These are phyloP conservation scores for Lycophotia porphyrea DNA, from an alignment of 2,888 invertebrate genomes.

Conservation along the genomic window DNA sequence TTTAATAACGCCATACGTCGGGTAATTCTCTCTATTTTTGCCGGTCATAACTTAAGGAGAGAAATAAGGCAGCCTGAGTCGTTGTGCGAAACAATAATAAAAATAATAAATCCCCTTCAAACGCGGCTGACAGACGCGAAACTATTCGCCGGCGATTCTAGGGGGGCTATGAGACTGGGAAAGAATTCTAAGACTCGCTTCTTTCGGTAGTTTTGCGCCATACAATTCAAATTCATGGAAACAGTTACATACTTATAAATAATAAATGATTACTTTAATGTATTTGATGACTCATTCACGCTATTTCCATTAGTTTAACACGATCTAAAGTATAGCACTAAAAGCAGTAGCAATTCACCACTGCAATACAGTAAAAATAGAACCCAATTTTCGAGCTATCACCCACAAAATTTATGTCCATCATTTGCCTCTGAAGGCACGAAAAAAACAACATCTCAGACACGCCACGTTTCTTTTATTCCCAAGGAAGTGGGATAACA, in stretches of 20 bases:
- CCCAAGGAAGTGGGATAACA: conserved; percentile 64
- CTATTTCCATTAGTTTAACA: conserved; percentile 20
- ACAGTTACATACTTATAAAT: not conserved
- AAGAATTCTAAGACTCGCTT: not conserved
- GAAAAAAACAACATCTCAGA: conserved; percentile 58
- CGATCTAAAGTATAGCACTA: conserved; percentile 29
- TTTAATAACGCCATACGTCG: conserved; percentile 74
- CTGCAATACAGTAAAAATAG: conserved; percentile 53
- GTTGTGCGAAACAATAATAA: conserved; percentile 87
- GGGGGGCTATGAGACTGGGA: conserved; percentile 63
- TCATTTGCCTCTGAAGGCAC: conserved; percentile 48
- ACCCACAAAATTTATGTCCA: conserved; percentile 58
- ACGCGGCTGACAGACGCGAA: conserved; percentile 88
- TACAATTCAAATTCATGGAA: not conserved
- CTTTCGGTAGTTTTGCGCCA: not conserved
- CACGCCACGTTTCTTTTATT: conserved; percentile 65
- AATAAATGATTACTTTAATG: not conserved
- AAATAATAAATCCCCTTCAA: conserved; percentile 90
- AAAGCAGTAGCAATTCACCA: conserved; percentile 36
- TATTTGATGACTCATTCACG: conserved; percentile 1
- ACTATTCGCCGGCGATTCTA: conserved; percentile 84
- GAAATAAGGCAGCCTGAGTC: conserved; percentile 79
- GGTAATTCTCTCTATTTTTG: conserved; percentile 73
- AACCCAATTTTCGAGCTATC: conserved; percentile 55
- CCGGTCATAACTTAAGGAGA: conserved; percentile 80